These are phyloP conservation scores for Prunella himalayana DNA, from an alignment of 2,113 vertebrate species.

Conservation along the genomic window DNA sequence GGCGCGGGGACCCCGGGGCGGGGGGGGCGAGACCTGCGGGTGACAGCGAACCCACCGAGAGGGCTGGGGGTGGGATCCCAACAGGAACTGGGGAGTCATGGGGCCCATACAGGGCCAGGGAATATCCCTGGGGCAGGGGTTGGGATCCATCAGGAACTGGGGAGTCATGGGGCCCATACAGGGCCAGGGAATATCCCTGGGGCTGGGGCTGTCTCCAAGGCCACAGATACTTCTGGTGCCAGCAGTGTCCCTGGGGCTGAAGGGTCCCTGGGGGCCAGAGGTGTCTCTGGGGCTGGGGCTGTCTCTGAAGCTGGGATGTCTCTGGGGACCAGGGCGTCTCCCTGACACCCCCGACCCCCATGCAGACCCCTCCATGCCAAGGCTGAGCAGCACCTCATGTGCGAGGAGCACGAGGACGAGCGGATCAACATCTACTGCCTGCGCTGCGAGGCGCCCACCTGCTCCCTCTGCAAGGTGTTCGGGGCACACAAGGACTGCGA, in stretches of 20 bases:
- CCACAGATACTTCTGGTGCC: neutral
- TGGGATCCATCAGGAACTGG: neutral
- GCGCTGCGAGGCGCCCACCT: slow-evolving; percentile 87
- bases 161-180: neutral
- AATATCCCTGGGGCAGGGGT: too few relatives aligned
- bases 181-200: too few relatives aligned
- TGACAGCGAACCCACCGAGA: neutral
- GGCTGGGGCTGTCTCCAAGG: neutral
- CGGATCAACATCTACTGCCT: slow-evolving; percentile 93
- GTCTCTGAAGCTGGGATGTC: neutral
- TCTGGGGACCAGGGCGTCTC: neutral
- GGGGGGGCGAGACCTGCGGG: fast-evolving
- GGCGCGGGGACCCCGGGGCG: neutral
- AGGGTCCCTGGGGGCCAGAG: neutral
- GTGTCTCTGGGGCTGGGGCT: neutral
- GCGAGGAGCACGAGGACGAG: slow-evolving; percentile 93
- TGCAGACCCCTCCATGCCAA: slow-evolving; percentile 77
- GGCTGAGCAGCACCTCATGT: slow-evolving; percentile 85
- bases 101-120: neutral
- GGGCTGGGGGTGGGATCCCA: neutral
- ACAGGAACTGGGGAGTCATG: fast-evolving
- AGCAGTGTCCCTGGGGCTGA: too few relatives aligned
- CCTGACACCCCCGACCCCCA: neutral
- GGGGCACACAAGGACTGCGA: slow-evolving; percentile 93
- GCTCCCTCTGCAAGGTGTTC: slow-evolving; percentile 96